Conservation (phyloP, 2,113 vertebrate species). For the Tinamus guttatus region DNA sequence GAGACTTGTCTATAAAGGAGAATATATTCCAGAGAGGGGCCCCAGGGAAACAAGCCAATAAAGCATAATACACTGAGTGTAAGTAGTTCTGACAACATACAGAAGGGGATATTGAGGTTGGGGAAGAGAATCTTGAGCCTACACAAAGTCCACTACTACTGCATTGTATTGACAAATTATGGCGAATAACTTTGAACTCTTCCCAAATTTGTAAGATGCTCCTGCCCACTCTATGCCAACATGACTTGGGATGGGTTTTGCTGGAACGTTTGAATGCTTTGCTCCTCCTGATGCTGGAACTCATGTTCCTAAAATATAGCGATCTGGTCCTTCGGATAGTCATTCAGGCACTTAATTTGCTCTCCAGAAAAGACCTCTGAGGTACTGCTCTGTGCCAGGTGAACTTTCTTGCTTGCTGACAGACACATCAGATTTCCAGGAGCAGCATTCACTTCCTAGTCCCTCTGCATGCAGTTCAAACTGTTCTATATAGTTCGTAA, state of each 20-base stretch:
- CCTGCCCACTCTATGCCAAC: background rate
- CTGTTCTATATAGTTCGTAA: background rate
- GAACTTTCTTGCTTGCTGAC: background rate
- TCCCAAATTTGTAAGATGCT: background rate
- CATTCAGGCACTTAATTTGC: background rate
- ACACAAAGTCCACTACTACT: background rate
- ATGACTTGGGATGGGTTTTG: background rate
- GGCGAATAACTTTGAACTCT: background rate
- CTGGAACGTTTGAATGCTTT: background rate
- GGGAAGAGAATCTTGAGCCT: background rate
- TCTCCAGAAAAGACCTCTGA: background rate
- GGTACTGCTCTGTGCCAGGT: background rate
- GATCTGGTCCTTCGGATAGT: background rate
- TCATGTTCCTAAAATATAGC: background rate
- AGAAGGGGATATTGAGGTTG: background rate
- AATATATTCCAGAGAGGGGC: background rate
- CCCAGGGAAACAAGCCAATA: background rate
- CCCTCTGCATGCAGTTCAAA: background rate
- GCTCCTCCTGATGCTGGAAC: background rate
- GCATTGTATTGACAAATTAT: background rate
- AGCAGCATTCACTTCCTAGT: background rate
- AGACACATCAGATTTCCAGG: background rate
- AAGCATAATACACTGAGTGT: background rate
- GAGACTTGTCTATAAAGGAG: background rate
- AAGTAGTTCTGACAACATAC: background rate